These are phyloP conservation scores for Hydropsyche tenuis DNA, from an alignment of 1,140 invertebrate genomes.

Conservation along the genomic window DNA sequence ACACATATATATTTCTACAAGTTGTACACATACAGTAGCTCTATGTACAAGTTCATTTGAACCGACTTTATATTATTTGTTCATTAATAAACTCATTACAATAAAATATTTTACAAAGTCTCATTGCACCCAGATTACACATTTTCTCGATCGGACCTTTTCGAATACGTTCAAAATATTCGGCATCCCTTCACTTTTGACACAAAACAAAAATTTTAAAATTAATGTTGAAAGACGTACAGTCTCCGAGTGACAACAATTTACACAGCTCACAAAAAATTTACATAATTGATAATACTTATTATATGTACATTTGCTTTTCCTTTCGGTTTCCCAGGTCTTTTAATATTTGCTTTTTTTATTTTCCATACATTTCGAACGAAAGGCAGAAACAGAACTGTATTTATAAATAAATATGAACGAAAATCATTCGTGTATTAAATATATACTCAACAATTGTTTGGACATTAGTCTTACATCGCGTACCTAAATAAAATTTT, in stretches of 20 bases:
- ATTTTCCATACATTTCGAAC: too few relatives aligned
- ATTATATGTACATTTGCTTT: neutral
- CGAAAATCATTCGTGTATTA: neutral
- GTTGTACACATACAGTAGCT: conserved; percentile 44
- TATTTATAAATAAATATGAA: too few relatives aligned
- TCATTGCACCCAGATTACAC: conserved; percentile 7
- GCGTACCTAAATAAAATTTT: conserved; percentile 26
- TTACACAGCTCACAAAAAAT: conserved; percentile 33
- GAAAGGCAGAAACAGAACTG: too few relatives aligned
- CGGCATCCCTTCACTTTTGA: too few relatives aligned
- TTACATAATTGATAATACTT: conserved; percentile 11
- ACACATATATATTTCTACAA: conserved; percentile 43
- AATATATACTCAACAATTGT: conserved; percentile 1
- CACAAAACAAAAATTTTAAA: too few relatives aligned
- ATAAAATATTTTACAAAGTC: conserved; percentile 29
- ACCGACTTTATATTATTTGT: neutral
- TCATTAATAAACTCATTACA: conserved; percentile 8
- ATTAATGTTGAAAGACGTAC: neutral
- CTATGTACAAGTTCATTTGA: conserved; percentile 37
- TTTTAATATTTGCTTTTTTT: too few relatives aligned
- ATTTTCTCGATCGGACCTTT: too few relatives aligned
- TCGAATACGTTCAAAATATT: too few relatives aligned
- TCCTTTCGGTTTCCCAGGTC: neutral
- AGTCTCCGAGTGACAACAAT: conserved; percentile 6
- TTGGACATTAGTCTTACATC: conserved; percentile 8